A percentile compares a stretch with the other conserved stretches of the same genome.
phyloP scores from a whole-genome alignment of 2,113 vertebrate genomes.

The Petromus typicus region DNA sequence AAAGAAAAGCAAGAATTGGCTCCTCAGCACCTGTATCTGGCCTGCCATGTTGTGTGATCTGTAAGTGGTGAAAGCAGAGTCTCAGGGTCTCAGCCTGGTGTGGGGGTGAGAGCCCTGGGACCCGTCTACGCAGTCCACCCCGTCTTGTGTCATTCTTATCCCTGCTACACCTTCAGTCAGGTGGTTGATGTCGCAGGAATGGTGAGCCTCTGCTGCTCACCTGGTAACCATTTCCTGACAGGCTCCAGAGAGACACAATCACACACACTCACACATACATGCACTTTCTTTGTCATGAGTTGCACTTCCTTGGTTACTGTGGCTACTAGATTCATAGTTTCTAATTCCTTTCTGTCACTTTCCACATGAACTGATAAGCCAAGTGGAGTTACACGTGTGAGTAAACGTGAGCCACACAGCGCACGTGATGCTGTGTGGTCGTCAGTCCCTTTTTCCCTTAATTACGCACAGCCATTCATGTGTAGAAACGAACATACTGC shows the following conservation, averaged over 20 bases:
- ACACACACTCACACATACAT: no score
- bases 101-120: no score
- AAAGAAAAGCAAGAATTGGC: no score
- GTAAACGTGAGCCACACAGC: constrained; percentile 84
- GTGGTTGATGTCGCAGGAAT: no score
- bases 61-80: no score
- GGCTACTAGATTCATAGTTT: constrained; percentile 84
- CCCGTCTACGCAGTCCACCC: no score
- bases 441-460: constrained; percentile 85
- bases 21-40: no score
- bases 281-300: constrained; percentile 73
- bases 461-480: constrained; percentile 86
- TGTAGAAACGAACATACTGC: constrained; percentile 71
- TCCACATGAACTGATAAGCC: constrained; percentile 89
- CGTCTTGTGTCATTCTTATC: no score
- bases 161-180: no score
- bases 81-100: no score
- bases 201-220: background rate
- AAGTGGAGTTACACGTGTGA: constrained; percentile 85
- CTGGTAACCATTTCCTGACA: constrained; percentile 78
- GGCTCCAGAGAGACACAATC: constrained; percentile 51
- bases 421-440: constrained; percentile 85
- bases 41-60: no score
- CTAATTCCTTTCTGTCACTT: constrained; percentile 87
- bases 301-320: constrained; percentile 85